Conservation (phyloP, 1,140 invertebrate species). For the Alviniconcha marisindica region DNA sequence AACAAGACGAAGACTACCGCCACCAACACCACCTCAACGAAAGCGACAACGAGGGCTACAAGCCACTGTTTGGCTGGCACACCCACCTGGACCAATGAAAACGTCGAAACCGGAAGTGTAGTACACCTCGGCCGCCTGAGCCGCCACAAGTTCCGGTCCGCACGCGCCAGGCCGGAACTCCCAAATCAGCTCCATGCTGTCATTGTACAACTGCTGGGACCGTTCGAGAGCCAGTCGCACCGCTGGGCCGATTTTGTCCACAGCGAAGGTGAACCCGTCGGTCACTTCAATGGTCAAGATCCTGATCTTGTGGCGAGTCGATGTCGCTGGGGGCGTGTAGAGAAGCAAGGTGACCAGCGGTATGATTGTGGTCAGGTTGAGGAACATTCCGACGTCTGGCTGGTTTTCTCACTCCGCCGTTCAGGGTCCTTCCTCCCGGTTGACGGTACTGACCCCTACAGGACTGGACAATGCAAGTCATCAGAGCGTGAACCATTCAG, state of each 20-base stretch:
- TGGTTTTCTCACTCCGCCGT: neutral
- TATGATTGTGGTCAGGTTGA: too few species aligned
- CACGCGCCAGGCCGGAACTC: constrained; percentile 21
- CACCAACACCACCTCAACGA: too few species aligned
- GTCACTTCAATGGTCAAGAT: constrained; percentile 31
- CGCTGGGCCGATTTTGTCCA: constrained; percentile 21
- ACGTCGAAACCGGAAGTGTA: constrained; percentile 39
- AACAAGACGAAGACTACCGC: too few species aligned
- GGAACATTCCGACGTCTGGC: too few species aligned
- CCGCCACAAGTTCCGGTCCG: constrained; percentile 26
- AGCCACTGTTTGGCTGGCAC: too few species aligned
- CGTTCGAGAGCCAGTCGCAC: constrained; percentile 22
- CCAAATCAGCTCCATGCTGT: neutral
- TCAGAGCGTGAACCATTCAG: too few species aligned
- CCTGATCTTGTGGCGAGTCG: constrained; percentile 23
- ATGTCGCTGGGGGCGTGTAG: neutral
- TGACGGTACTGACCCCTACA: too few species aligned
- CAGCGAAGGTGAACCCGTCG: neutral
- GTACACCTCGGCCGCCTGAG: constrained; percentile 26
- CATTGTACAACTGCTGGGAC: constrained; percentile 21
- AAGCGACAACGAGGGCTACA: too few species aligned
- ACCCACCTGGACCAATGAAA: constrained; percentile 43
- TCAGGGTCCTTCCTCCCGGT: neutral
- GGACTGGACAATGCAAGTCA: too few species aligned
- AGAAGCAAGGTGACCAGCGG: constrained; percentile 27